Evolutionary conservation across 2,888 invertebrate genomes (phyloP), one percentile per base, ranked within the genome.

Genomic region (Ceraclea dissimilis): DNA sequence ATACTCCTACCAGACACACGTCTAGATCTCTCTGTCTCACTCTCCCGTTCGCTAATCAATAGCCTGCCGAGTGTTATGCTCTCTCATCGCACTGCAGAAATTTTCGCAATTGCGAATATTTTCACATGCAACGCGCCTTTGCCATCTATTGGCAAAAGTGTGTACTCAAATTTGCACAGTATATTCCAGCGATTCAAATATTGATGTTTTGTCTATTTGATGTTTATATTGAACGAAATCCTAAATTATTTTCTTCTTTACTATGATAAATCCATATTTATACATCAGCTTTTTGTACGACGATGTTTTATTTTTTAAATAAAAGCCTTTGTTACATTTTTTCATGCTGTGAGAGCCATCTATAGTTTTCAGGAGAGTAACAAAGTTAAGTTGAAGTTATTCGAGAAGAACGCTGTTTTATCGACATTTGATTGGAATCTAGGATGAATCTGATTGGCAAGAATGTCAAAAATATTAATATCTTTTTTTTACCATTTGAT

Each of bases 51-150:
- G 18, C 19, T 18, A 20, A 20, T 39, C 39, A 39, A 39, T 39
- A 39, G 13, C 47, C 10, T 18, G 47, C 20, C 10, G 13, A 6
- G 47, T 18, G 5, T n/a, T 13, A 39, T 39, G 13, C 39, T 13
- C 13, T 39, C 39, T 39, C 39, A 39, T n/a, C 39, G 4, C 46
- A 52, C 53, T 31, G 34, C 54, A 53, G 50, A 46, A 50, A 57
- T 49, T 53, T 57, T 54, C 54, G 57, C 57, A 52, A 52, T 57
- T 57, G 57, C 57, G 50, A 54, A 46, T 46, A 51, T 49, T 54
- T 51, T 58, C 57, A 39, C 54, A 21, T 22, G 21, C 53, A 20
- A 53, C 31, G 22, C 21, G 34, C 46, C 44, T 51, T 54, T 48
- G 57, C 57, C 57, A 54, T 54, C 57, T 57, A 22, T 49, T 47